These are phyloP conservation scores for Pachymerium ferrugineum DNA, from an alignment of 2,888 invertebrate genomes.

Conservation along the genomic window DNA sequence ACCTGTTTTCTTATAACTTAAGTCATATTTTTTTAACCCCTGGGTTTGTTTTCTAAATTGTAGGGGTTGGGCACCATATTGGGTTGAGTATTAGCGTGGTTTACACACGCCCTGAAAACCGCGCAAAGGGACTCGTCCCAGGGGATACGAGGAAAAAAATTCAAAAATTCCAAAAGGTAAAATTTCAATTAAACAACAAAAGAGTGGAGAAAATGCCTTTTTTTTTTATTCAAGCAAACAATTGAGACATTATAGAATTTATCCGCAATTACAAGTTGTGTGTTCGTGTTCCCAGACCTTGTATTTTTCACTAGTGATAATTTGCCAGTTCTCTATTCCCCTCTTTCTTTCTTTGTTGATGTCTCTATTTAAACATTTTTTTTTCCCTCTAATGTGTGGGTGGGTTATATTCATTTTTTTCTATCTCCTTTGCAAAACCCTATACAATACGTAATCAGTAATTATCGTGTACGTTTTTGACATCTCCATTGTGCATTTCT, in stretches of 20 bases:
- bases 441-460: background rate
- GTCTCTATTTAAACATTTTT: background rate
- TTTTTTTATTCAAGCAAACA: background rate
- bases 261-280: background rate
- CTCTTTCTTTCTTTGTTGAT: background rate
- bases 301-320: slow-evolving; percentile 1
- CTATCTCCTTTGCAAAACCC: background rate
- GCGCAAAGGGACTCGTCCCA: no score
- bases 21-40: background rate
- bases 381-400: background rate
- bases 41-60: background rate
- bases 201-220: no score
- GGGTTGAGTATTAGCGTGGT: background rate
- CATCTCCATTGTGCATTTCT: background rate
- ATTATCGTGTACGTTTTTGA: background rate
- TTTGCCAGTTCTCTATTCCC: background rate
- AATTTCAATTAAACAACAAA: no score
- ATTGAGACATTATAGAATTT: slow-evolving; percentile 1
- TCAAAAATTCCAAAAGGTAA: no score
- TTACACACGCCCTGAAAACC: background rate
- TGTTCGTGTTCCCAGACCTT: background rate
- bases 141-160: no score
- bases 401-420: background rate
- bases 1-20: background rate
- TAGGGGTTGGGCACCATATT: background rate